Evolutionary conservation across 2,113 vertebrate species (phyloP).

Genomic region (Paralichthys olivaceus): DNA sequence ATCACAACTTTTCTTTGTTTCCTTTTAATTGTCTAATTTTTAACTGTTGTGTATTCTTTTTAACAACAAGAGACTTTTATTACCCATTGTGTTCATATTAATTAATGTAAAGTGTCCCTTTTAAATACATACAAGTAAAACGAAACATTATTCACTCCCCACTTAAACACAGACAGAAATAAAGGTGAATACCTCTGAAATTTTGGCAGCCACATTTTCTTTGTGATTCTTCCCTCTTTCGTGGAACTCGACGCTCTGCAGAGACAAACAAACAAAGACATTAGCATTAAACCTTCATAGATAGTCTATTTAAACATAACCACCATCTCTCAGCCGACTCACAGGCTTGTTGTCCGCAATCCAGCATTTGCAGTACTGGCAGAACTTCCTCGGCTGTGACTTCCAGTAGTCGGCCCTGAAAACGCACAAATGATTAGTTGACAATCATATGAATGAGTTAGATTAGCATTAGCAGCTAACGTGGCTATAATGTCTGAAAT

Average conservation of each 20-base stretch:
- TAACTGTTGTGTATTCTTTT: no score
- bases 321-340: conserved; percentile 56
- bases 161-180: neutral
- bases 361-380: conserved; percentile 99
- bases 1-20: no score
- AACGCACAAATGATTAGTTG: conserved; percentile 31
- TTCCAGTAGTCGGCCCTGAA: conserved; percentile 99
- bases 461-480: conserved; percentile 22
- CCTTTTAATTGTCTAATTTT: no score
- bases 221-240: conserved; percentile 99
- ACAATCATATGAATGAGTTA: neutral
- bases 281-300: neutral
- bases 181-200: conserved; percentile 85
- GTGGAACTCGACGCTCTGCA: conserved; percentile 94
- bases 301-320: neutral
- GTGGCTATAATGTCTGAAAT: neutral
- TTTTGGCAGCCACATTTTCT: conserved; percentile 97
- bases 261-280: neutral
- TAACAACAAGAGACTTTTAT: no score
- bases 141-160: no score
- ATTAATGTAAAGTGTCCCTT: no score
- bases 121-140: no score
- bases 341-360: conserved; percentile 99
- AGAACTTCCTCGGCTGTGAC: conserved; percentile 98
- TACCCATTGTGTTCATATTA: no score